phyloP scores from a whole-genome alignment of 2,888 invertebrate species.

The Piscicola geometra region DNA sequence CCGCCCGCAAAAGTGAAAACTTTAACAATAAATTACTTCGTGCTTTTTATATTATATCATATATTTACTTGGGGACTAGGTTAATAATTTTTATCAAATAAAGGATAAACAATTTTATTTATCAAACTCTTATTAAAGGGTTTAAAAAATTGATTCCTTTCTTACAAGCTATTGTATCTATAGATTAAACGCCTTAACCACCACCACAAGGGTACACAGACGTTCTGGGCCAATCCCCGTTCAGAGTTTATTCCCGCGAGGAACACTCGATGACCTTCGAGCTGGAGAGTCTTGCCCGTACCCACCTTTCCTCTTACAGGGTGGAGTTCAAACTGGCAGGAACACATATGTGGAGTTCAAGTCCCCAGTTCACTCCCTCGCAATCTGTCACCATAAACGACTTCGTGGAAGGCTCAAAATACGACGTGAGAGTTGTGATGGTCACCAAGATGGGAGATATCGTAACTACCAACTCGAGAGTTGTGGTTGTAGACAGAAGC shows the following conservation, averaged over 20 bases:
- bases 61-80: too few relatives aligned
- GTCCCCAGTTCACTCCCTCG: neutral
- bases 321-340: constrained; percentile 10
- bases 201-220: constrained; percentile 10
- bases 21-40: neutral
- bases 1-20: neutral
- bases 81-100: too few relatives aligned
- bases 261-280: constrained; percentile 1
- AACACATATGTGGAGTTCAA: constrained; percentile 8
- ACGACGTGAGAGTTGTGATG: constrained; percentile 27
- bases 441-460: constrained; percentile 26
- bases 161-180: too few relatives aligned
- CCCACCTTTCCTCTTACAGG: neutral
- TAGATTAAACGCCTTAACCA: too few relatives aligned
- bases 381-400: constrained; percentile 21
- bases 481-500: neutral
- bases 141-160: too few relatives aligned
- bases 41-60: too few relatives aligned
- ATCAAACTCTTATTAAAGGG: too few relatives aligned
- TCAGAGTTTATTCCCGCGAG: neutral
- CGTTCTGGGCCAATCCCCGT: constrained; percentile 4
- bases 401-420: constrained; percentile 8
- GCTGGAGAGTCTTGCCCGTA: neutral
- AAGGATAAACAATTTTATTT: too few relatives aligned
- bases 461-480: constrained; percentile 20